Conservation (phyloP, 2,888 invertebrate species). For the Caenorhabditis virilis region DNA sequence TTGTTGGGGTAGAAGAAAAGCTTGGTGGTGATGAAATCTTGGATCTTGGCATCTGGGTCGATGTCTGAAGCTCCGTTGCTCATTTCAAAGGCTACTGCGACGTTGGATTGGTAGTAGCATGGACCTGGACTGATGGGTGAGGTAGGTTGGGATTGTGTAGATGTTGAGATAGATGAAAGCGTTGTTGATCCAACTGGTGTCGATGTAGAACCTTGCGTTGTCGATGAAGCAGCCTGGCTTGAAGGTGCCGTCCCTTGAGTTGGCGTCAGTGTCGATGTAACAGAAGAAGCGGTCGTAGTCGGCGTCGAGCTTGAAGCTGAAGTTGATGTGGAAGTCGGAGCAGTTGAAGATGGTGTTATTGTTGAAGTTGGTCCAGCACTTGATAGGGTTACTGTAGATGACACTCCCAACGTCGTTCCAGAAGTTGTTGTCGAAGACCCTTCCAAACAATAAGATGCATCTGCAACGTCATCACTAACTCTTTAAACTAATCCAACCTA, state of each 20-base stretch:
- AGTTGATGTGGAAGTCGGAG: not conserved
- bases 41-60: no score
- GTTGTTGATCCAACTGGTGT: not conserved
- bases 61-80: no score
- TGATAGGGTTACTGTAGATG: not conserved
- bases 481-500: no score
- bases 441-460: no score
- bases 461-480: no score
- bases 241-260: no score
- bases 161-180: not conserved
- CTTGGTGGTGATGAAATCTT: no score
- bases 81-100: no score
- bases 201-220: not conserved
- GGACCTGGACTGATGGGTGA: no score
- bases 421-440: no score
- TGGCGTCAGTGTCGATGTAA: not conserved
- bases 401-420: not conserved
- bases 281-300: not conserved
- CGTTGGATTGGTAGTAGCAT: no score
- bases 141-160: not conserved
- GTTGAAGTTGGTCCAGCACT: not conserved
- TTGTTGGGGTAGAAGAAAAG: no score
- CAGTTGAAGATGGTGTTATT: constrained; percentile 3
- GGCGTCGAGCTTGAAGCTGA: not conserved
- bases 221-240: constrained; percentile 3